These are phyloP conservation scores for Phallusia fumigata DNA, from an alignment of 23 tunicate species.

Conservation along the genomic window DNA sequence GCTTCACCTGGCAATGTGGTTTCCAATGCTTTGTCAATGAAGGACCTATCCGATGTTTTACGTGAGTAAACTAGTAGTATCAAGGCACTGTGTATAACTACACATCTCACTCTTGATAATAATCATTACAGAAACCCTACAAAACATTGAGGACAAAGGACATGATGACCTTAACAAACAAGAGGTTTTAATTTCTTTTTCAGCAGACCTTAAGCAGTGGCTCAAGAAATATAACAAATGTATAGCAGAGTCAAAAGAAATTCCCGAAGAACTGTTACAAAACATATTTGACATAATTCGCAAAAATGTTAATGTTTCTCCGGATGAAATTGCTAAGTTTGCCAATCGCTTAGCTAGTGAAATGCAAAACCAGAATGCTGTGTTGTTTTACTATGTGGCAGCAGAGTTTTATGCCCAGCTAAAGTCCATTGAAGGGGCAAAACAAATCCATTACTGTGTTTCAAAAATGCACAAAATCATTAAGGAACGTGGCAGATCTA, in stretches of 20 bases:
- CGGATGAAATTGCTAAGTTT: neutral
- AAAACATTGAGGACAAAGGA: neutral
- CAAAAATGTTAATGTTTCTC: neutral
- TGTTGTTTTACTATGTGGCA: neutral
- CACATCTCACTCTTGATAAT: too few relatives aligned
- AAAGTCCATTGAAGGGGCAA: neutral
- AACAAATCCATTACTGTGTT: neutral
- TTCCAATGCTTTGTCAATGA: too few relatives aligned
- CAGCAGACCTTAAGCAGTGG: neutral
- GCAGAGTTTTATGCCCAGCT: neutral
- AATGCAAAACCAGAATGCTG: neutral
- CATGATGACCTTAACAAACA: neutral
- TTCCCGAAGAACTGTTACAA: neutral
- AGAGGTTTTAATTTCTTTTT: neutral
- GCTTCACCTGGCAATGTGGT: too few relatives aligned
- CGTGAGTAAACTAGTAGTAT: too few relatives aligned
- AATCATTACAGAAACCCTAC: neutral
- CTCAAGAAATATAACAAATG: neutral
- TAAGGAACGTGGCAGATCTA: too few relatives aligned
- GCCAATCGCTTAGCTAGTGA: neutral
- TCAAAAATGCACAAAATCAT: neutral
- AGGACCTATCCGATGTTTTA: too few relatives aligned
- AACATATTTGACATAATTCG: neutral
- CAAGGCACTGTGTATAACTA: too few relatives aligned
- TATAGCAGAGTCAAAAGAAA: neutral